Conservation (phyloP, 2,113 vertebrate species). For the Halcyon malimbica region DNA sequence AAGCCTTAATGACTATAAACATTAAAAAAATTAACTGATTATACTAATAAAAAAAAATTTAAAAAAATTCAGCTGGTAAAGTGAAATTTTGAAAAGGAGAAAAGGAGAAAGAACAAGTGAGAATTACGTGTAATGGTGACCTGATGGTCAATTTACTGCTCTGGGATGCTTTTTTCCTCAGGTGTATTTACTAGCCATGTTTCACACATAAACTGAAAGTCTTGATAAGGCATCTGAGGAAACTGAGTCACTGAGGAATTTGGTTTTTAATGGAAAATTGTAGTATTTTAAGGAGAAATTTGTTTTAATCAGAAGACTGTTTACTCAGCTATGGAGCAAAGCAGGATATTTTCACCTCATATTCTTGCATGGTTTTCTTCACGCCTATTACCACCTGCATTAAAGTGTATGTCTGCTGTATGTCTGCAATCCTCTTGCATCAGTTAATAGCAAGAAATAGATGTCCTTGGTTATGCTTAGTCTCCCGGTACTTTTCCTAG, state of each 20-base stretch:
- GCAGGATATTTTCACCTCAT: not conserved
- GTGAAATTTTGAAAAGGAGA: not conserved
- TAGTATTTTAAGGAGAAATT: not conserved
- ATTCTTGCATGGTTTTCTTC: not conserved
- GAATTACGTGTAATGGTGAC: not conserved
- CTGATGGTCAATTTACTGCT: not conserved
- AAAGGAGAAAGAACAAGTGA: not conserved
- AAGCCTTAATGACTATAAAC: slow-evolving; percentile 46
- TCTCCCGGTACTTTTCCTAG: not conserved
- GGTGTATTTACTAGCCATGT: not conserved
- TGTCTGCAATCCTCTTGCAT: not conserved
- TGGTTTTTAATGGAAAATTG: not conserved
- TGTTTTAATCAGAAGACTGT: not conserved
- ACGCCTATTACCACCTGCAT: not conserved
- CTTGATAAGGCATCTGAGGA: not conserved
- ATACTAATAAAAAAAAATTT: not conserved
- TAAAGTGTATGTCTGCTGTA: not conserved
- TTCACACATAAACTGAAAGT: not conserved
- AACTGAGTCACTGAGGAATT: not conserved
- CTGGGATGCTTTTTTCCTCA: not conserved
- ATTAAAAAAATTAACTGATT: slow-evolving; percentile 38
- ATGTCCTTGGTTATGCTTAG: not conserved
- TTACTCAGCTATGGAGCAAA: not conserved
- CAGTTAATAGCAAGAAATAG: not conserved
- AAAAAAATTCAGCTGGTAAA: not conserved